phyloP scores from a whole-genome alignment of 2,888 invertebrate species.

The Serrognathus titanus region DNA sequence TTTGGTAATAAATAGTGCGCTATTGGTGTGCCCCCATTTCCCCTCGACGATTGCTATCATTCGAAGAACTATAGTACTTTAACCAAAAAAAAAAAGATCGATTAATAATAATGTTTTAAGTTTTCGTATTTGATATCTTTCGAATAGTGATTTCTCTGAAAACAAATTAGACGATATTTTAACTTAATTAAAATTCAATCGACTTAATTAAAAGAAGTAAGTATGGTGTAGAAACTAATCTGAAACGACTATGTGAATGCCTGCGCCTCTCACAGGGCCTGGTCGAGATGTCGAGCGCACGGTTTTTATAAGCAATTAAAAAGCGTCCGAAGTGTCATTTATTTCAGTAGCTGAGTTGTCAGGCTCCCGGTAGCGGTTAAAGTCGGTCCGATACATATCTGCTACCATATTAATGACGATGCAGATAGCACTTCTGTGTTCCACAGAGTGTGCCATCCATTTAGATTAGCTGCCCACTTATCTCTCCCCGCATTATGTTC shows the following conservation, averaged over 20 bases:
- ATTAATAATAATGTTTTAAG: too few species aligned
- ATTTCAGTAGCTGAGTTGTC: conserved; percentile 30
- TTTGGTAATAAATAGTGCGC: too few species aligned
- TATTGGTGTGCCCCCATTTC: too few species aligned
- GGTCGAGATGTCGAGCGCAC: not conserved
- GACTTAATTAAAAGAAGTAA: too few species aligned
- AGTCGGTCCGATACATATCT: conserved; percentile 37
- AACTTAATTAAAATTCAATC: too few species aligned
- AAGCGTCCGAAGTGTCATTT: conserved; percentile 13
- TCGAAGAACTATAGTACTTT: too few species aligned
- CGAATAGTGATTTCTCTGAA: too few species aligned
- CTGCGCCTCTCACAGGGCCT: not conserved
- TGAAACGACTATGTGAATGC: not conserved
- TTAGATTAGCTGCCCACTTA: conserved; percentile 22
- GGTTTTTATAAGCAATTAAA: conserved; percentile 9
- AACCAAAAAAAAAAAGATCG: too few species aligned
- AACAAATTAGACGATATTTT: too few species aligned
- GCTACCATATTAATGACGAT: conserved; percentile 37
- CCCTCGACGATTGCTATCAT: too few species aligned
- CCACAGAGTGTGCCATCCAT: conserved; percentile 30
- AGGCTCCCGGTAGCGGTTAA: conserved; percentile 34
- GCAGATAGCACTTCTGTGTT: conserved; percentile 34
- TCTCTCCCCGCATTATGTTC: conserved; percentile 20
- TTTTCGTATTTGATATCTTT: too few species aligned
- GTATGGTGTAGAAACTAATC: too few species aligned